Evolutionary conservation across 2,888 invertebrate genomes (phyloP), one percentile per base, ranked within the genome.

Genomic region (Synergus umbraculus): DNA sequence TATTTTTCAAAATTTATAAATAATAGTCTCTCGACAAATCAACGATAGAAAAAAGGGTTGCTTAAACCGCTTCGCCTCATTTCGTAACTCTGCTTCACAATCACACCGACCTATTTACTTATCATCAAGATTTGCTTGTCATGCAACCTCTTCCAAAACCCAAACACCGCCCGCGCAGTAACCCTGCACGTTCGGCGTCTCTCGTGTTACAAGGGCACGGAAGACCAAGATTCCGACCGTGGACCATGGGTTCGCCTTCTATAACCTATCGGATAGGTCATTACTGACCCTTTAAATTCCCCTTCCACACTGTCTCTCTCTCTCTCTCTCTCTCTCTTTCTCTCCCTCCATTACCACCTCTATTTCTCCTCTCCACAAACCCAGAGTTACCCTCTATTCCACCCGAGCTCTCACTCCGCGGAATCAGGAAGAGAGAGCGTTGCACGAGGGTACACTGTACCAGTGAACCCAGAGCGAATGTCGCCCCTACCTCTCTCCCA

Each of bases 241-340:
- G 81, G 73, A 85, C 86, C 87, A 86, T 85, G 86, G 46, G 87
- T 76, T 84, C 83, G 83, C 82, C 85, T 81, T 84, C 87, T 86
- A 85, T 87, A 87, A 85, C 84, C 85, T 83, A 79, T 83, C 83
- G 85, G 85, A 87, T 88, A 86, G 85, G 88, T 87, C 85, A 86
- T 88, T 87, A 84, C 85, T 87, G 87, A 86, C 86, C 87, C 85
- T 87, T 54, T 73, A 73, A 73, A 63, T 69, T 64, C 78, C 81
- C 78, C 81, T 77, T 76, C 41, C 76, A 49, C 76, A 37, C 65
- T 63, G 67, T 54, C 58, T 49, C 63, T 54, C 18, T 78, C 65
- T 64, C 60, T 66, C 73, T 64, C 60, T 66, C 73, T 79, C 69
- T 12, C 66, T 73, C 79, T 46, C 44, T 78, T 64, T 22, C n/a